Conservation (phyloP, 2,888 invertebrate genomes). For the Isotomurus palustris region DNA sequence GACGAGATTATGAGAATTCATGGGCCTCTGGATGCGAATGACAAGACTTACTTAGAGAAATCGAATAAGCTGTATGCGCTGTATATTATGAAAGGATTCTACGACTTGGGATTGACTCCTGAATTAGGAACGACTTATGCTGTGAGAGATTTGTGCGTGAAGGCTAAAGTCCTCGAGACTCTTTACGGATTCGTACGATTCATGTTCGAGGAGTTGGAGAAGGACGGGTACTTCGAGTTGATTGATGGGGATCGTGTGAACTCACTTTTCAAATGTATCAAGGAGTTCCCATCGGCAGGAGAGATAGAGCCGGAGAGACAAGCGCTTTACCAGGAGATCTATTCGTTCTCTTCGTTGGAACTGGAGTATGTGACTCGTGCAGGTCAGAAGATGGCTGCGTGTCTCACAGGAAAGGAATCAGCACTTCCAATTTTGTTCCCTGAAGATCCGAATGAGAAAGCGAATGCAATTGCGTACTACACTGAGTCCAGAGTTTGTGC, state of each 20-base stretch:
- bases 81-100: slow-evolving; percentile 12
- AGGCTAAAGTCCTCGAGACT: slow-evolving; percentile 5
- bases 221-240: slow-evolving; percentile 8
- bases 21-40: background rate
- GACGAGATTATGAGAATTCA: background rate
- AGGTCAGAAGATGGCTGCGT: slow-evolving; percentile 8
- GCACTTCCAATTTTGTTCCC: slow-evolving; percentile 23
- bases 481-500: background rate
- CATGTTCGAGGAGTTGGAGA: slow-evolving; percentile 12
- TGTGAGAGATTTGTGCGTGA: slow-evolving; percentile 1
- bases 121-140: background rate
- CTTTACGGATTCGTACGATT: slow-evolving; percentile 15
- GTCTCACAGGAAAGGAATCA: slow-evolving; percentile 16
- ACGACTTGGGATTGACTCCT: slow-evolving; percentile 16
- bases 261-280: slow-evolving; percentile 1
- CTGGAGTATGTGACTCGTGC: slow-evolving; percentile 3
- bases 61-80: slow-evolving; percentile 8
- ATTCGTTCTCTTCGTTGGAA: slow-evolving; percentile 1
- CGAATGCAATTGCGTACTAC: slow-evolving; percentile 11
- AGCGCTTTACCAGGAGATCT: background rate
- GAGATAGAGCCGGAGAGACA: slow-evolving; percentile 2
- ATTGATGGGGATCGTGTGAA: background rate
- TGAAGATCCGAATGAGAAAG: slow-evolving; percentile 6
- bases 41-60: background rate
- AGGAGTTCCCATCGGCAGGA: background rate